Percentiles rank a stretch among this genome's conserved stretches.
phyloP scores from a whole-genome alignment of 2,113 vertebrate species.

The Xiphophorus hellerii region DNA sequence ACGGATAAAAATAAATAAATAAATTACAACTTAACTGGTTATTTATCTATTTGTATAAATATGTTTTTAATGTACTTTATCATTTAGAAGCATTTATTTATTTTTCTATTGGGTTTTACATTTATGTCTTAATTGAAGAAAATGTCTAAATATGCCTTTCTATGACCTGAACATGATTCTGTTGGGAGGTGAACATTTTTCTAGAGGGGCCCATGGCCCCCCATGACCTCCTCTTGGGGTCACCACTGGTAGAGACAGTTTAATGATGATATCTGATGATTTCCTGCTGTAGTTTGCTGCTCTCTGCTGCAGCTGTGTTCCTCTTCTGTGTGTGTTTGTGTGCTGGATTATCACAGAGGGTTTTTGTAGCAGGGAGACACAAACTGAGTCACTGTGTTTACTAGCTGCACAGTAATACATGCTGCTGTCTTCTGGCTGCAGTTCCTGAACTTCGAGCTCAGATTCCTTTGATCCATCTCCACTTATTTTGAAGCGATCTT shows the following conservation, averaged over 20 bases:
- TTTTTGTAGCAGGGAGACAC: conserved; percentile 38
- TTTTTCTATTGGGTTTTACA: no score
- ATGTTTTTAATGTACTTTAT: no score
- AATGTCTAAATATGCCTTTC: no score
- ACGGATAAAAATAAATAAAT: no score
- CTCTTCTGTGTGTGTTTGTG: neutral
- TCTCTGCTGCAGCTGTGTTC: neutral
- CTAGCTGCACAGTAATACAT: conserved; percentile 68
- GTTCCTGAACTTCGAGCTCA: conserved; percentile 7
- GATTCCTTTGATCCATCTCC: conserved; percentile 34
- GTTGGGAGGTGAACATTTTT: no score
- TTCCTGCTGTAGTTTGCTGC: conserved; percentile 8
- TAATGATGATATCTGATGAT: conserved; percentile 10
- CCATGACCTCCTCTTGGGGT: no score
- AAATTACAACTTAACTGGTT: no score
- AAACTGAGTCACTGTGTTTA: conserved; percentile 45
- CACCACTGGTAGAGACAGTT: neutral
- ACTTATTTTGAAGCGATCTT: neutral
- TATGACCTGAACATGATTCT: no score
- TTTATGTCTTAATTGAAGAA: no score
- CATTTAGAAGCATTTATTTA: no score
- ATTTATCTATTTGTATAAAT: no score
- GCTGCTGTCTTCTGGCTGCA: conserved; percentile 40
- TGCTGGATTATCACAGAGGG: neutral
- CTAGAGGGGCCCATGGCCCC: no score